A percentile compares a stretch with the other conserved stretches of the same genome.
Evolutionary conservation across 1,140 invertebrate genomes (phyloP).

Genomic region (Drosophila equinoxialis): DNA sequence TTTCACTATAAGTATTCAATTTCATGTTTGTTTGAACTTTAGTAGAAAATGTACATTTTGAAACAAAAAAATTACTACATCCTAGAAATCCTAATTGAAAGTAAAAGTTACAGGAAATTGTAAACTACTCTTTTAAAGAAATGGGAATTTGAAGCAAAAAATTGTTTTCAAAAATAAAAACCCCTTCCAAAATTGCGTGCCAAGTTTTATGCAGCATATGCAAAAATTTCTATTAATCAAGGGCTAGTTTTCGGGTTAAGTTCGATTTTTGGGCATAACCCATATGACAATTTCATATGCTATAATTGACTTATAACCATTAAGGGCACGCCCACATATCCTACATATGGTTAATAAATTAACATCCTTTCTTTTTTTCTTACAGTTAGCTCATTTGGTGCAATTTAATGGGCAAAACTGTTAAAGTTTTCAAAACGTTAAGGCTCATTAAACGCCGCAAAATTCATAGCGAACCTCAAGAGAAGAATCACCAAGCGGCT

Average conservation of each 20-base stretch:
- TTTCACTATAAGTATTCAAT: too few relatives aligned
- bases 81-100: too few relatives aligned
- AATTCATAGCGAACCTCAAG: slow-evolving; percentile 16
- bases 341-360: background rate
- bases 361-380: slow-evolving; percentile 47
- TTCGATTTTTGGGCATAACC: slow-evolving; percentile 4
- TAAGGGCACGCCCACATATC: slow-evolving; percentile 44
- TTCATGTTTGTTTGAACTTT: too few relatives aligned
- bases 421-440: slow-evolving; percentile 51
- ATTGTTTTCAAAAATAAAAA: too few relatives aligned
- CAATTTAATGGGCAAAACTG: slow-evolving; percentile 20
- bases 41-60: too few relatives aligned
- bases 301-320: slow-evolving; percentile 56
- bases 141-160: too few relatives aligned
- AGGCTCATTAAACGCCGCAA: slow-evolving; percentile 62
- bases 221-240: background rate
- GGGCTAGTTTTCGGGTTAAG: background rate
- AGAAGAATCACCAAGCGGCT: slow-evolving; percentile 27
- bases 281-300: slow-evolving; percentile 19
- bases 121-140: too few relatives aligned
- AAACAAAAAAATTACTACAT: too few relatives aligned
- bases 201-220: background rate
- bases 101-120: too few relatives aligned
- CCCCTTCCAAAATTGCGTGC: background rate
- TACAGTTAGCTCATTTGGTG: slow-evolving; percentile 46